A percentile compares a stretch with the other conserved stretches of the same genome.
These are phyloP conservation scores for Temnothorax rugatulus DNA, from an alignment of 2,888 invertebrate genomes.

Conservation along the genomic window DNA sequence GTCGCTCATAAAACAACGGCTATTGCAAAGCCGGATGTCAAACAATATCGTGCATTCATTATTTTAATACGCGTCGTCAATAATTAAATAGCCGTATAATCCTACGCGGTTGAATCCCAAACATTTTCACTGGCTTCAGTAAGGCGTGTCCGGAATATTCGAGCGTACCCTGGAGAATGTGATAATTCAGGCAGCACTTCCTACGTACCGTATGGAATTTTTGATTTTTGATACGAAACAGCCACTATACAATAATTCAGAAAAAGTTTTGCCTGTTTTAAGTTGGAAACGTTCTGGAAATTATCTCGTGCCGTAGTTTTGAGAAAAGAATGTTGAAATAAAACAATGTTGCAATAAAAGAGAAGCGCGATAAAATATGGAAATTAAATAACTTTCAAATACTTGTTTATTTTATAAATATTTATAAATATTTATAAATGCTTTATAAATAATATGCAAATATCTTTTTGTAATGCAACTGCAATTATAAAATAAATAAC, in stretches of 20 bases:
- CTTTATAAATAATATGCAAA: constrained; percentile 6
- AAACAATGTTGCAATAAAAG: not conserved
- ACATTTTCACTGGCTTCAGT: constrained; percentile 26
- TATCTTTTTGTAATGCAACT: not conserved
- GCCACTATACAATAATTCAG: not conserved
- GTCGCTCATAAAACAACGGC: constrained; percentile 27
- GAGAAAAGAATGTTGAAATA: not conserved
- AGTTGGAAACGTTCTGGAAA: not conserved
- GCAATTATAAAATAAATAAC: constrained; percentile 9
- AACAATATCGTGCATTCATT: constrained; percentile 27
- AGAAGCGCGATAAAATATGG: not conserved
- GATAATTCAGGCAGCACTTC: constrained; percentile 18
- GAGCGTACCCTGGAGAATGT: not conserved
- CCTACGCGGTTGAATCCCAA: constrained; percentile 9
- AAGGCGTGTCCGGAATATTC: constrained; percentile 13
- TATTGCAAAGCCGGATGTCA: constrained; percentile 6
- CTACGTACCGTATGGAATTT: not conserved
- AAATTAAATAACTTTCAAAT: not conserved
- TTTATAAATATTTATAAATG: constrained; percentile 24
- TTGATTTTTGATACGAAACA: not conserved
- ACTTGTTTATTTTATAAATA: constrained; percentile 19
- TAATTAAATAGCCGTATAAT: constrained; percentile 49
- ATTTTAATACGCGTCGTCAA: constrained; percentile 29
- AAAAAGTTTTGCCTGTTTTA: not conserved
- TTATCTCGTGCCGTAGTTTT: not conserved